phyloP scores from a whole-genome alignment of 1,140 invertebrate species.

The Armadillidium nasatum region DNA sequence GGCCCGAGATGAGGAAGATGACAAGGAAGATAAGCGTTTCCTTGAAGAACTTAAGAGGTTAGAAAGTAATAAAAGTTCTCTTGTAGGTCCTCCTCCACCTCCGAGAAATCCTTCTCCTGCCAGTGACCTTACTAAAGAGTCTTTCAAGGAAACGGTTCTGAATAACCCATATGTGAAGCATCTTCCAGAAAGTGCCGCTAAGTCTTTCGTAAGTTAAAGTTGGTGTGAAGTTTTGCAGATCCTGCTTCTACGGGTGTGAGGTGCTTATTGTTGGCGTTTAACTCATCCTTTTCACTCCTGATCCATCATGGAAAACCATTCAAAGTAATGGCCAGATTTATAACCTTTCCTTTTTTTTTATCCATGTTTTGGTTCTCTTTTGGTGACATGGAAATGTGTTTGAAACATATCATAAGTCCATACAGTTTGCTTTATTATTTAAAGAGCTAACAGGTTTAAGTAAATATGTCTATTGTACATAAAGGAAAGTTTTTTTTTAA shows the following conservation, averaged over 20 bases:
- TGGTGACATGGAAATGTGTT: too few relatives aligned
- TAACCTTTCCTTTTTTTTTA: too few relatives aligned
- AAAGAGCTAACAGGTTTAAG: too few relatives aligned
- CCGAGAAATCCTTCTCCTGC: not conserved
- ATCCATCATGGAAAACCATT: not conserved
- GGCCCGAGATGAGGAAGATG: not conserved
- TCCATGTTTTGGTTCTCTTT: too few relatives aligned
- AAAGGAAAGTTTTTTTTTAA: too few relatives aligned
- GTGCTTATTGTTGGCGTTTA: too few relatives aligned
- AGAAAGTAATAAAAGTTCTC: not conserved
- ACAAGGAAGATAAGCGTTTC: not conserved
- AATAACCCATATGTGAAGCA: not conserved
- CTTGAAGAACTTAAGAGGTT: not conserved
- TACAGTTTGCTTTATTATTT: too few relatives aligned
- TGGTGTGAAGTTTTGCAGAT: not conserved
- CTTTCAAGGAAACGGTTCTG: not conserved
- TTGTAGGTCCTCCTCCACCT: not conserved
- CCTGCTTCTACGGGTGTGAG: not conserved
- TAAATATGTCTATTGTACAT: too few relatives aligned
- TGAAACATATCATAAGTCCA: too few relatives aligned
- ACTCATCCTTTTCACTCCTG: too few relatives aligned
- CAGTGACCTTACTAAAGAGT: not conserved
- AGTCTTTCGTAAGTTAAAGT: not conserved
- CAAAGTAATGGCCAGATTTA: not conserved
- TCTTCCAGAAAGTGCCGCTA: not conserved